Percentiles rank a stretch among this genome's conserved stretches.
Conservation (phyloP, 2,797 vertebrate genomes). For the Heteromormyrus szaboi region DNA sequence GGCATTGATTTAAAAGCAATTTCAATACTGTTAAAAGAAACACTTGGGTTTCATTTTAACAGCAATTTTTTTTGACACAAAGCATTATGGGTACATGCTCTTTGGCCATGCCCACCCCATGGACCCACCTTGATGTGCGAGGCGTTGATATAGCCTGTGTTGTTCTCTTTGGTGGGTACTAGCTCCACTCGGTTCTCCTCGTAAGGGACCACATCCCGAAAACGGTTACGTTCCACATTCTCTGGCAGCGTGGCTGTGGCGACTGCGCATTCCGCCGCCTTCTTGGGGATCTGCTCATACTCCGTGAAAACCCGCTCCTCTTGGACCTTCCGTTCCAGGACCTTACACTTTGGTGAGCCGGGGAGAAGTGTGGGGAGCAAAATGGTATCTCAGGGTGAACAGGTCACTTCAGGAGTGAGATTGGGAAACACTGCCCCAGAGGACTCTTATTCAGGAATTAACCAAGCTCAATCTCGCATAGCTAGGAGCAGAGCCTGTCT, state of each 20-base stretch:
- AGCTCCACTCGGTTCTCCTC: constrained; percentile 92
- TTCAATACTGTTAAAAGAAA: background rate
- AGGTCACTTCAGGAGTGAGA: background rate
- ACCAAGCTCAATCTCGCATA: background rate
- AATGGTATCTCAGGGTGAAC: background rate
- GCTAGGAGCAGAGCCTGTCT: background rate
- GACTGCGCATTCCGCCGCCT: constrained; percentile 68
- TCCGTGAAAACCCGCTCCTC: constrained; percentile 91
- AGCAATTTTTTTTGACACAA: background rate
- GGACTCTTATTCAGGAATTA: background rate
- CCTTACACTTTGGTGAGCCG: constrained; percentile 71
- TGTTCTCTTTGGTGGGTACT: constrained; percentile 94
- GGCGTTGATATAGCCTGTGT: constrained; percentile 92
- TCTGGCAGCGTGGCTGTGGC: constrained; percentile 79
- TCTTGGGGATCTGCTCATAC: constrained; percentile 91
- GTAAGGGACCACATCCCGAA: constrained; percentile 85
- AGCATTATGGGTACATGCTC: background rate
- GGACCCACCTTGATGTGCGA: constrained; percentile 85
- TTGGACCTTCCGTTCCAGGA: constrained; percentile 80
- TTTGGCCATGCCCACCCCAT: background rate
- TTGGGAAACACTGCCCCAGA: background rate
- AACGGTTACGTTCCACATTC: constrained; percentile 84
- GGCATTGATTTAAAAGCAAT: background rate
- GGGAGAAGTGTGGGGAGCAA: background rate
- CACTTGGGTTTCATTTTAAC: background rate